Evolutionary conservation across 2,888 invertebrate species (phyloP), one percentile per base, ranked within the genome.

Genomic region (Ditula angustiorana): DNA sequence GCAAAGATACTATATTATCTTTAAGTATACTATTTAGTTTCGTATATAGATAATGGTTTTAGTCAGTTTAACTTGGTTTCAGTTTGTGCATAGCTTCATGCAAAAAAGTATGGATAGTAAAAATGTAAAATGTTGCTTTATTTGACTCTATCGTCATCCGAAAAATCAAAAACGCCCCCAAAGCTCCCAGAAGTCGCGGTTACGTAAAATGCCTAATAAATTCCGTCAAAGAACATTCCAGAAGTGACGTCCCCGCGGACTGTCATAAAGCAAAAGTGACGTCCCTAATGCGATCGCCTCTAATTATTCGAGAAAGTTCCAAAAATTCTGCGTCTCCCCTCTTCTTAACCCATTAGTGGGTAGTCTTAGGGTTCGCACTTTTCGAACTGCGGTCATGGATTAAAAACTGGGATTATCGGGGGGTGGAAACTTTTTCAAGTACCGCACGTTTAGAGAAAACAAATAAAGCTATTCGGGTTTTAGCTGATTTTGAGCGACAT

Each of bases 281-380:
- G 81, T 81, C 83, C 74, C 79, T 87, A 88, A 90, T 85, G 88
- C 90, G 87, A 88, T 90, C 84, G 77, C 82, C 83, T 83, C 85
- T 91, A 91, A 91, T 91, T 91, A 91, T 88, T 86, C 82, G 77
- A 71, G 81, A 87, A 90, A 87, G 87, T 85, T 74, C 86, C 87
- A 87, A 89, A 90, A 91, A 91, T 88, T 85, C 76, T 75, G 41
- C 70, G 69, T 69, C 74, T 75, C 77, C 76, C 80, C 78, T 79
- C 78, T 79, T 83, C 85, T 85, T 85, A 88, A 90, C 90, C 89
- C 91, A 89, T 90, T 90, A 90, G 80, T 79, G 74, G 71, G 80
- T 83, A 85, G 81, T 85, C 85, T 76, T 75, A 75, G 84, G 50
- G 86, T 79, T 83, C 82, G 78, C 84, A 85, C 85, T 87, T 86